Percentiles rank a stretch among this genome's conserved stretches.
Evolutionary conservation across 2,888 invertebrate genomes (phyloP).

Genomic region (Drosophila vallismaia): DNA sequence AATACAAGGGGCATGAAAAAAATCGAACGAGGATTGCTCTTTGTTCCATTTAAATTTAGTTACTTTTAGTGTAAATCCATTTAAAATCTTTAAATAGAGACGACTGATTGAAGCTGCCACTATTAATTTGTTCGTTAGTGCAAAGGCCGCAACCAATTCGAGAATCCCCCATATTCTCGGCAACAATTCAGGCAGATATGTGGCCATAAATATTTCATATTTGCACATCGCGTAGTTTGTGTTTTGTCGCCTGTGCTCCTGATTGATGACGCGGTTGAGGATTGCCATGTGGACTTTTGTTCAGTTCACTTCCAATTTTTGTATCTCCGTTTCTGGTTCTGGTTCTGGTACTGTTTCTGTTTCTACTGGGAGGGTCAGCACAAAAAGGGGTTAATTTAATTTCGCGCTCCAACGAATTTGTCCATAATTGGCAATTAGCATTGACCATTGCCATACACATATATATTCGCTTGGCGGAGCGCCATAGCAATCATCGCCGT

Average conservation of each 20-base stretch:
- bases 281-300: slow-evolving; percentile 45
- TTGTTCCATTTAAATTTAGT: not conserved
- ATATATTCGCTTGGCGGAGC: slow-evolving; percentile 16
- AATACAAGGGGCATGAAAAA: not conserved
- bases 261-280: slow-evolving; percentile 71
- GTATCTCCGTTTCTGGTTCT: not conserved
- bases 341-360: not conserved
- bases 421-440: slow-evolving; percentile 82
- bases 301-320: not conserved
- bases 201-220: slow-evolving; percentile 53
- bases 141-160: slow-evolving; percentile 30
- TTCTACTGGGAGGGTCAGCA: slow-evolving; percentile 1
- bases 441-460: slow-evolving; percentile 70
- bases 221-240: slow-evolving; percentile 57
- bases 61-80: not conserved
- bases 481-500: slow-evolving; percentile 40
- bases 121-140: slow-evolving; percentile 12
- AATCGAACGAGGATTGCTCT: not conserved
- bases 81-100: not conserved
- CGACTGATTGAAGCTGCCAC: slow-evolving; percentile 15
- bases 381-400: slow-evolving; percentile 81
- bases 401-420: slow-evolving; percentile 81
- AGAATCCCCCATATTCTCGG: slow-evolving; percentile 20
- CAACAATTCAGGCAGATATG: slow-evolving; percentile 36
- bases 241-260: slow-evolving; percentile 59